Conservation (phyloP, 2,888 invertebrate genomes). For the Scaptomyza parva region DNA sequence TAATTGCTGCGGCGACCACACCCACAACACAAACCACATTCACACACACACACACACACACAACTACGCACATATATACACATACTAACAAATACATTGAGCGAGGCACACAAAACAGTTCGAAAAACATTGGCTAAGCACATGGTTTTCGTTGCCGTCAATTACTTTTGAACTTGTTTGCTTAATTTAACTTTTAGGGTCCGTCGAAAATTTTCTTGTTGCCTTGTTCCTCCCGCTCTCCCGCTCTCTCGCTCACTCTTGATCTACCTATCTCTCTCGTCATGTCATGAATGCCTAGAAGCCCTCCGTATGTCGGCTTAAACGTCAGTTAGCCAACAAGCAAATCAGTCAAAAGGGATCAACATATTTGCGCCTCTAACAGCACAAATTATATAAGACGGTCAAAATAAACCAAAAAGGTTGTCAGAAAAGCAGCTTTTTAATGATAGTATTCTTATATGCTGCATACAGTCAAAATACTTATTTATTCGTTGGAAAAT, state of each 20-base stretch:
- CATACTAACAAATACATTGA: no score
- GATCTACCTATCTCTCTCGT: neutral
- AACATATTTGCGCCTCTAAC: conserved; percentile 43
- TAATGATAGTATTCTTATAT: no score
- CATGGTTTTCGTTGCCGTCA: neutral
- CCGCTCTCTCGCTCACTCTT: neutral
- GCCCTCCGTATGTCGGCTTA: neutral
- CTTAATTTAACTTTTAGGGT: conserved; percentile 6
- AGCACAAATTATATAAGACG: conserved; percentile 1
- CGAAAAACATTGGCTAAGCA: neutral
- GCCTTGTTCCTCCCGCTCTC: no score
- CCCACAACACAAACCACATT: neutral
- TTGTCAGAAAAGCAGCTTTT: neutral
- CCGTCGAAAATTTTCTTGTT: neutral
- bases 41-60: neutral
- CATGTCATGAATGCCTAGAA: neutral
- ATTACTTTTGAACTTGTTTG: conserved; percentile 6
- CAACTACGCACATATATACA: neutral
- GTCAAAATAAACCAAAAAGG: conserved; percentile 1
- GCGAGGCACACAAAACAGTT: neutral
- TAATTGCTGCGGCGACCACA: conserved; percentile 6
- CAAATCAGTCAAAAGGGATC: conserved; percentile 60
- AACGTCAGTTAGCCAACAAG: conserved; percentile 4
- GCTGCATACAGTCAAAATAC: neutral
- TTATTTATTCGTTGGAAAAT: neutral